Evolutionary conservation across 2,797 vertebrate genomes (phyloP).

Genomic region (Psittacula derbiana): DNA sequence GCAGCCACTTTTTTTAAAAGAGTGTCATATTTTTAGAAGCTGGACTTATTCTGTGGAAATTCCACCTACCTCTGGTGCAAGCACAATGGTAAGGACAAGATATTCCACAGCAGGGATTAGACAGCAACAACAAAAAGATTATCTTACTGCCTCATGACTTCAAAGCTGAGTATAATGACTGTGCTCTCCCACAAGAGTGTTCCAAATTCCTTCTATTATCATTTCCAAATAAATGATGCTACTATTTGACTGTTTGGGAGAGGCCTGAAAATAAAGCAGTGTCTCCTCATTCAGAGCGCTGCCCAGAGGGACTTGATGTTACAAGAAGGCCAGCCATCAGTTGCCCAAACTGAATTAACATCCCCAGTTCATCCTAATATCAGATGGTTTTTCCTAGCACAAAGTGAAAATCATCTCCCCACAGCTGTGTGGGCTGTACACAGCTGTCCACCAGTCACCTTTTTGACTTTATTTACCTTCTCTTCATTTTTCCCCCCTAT

Average conservation of each 20-base stretch:
- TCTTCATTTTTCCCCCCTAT: neutral
- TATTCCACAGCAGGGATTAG: neutral
- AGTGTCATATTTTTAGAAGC: neutral
- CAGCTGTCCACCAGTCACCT: neutral
- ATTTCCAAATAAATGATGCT: accelerated
- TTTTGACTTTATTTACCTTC: neutral
- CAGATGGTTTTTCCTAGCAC: neutral
- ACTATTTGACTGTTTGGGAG: neutral
- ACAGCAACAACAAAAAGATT: neutral
- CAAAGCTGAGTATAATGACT: accelerated
- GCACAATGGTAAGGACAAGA: neutral
- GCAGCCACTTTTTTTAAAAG: neutral
- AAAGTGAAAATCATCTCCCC: neutral
- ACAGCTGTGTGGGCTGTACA: accelerated
- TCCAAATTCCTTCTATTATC: neutral
- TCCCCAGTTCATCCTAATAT: neutral
- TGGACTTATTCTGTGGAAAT: neutral
- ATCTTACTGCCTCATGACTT: neutral
- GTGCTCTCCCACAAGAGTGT: neutral
- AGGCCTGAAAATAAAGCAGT: neutral
- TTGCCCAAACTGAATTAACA: neutral
- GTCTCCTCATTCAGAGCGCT: neutral
- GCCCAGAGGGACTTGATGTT: neutral
- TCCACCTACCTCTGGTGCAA: neutral
- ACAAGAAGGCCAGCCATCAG: neutral